Evolutionary conservation across 2,113 vertebrate species (phyloP), one percentile per base, ranked within the genome.

Genomic region (Hassar affinis): DNA sequence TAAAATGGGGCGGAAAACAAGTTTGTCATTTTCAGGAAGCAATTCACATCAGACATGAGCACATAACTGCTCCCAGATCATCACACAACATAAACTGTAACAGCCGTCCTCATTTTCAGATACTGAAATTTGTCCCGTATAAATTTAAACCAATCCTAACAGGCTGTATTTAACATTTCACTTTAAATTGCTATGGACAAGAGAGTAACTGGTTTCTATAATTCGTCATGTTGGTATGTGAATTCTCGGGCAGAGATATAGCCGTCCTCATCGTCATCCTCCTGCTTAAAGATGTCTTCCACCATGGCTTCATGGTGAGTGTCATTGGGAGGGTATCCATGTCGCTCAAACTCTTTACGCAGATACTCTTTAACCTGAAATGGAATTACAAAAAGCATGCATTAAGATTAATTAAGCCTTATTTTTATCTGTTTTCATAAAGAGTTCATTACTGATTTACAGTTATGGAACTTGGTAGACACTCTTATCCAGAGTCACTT

Each of bases 191-290:
- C 25, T 71, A 30, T 33, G 12, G 54, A 42, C 22, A 68, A 22
- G 80, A 68, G 18, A 75, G 79, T 54, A 25, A 66, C 33, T 75
- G 42, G 1, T 72, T 38, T 89, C 91, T 93, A 99, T 72, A 99
- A 94, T 85, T 99, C 98, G 79, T 99, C 98, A 0, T 98, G 98
- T 88, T 94, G 93, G 91, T 98, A 99, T 0, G 96, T 98, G 87
- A 99, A 99, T 91, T 99, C 98, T 87, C 98, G 95, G 38, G 98
- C 95, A 87, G 98, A 98, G 91, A 99, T 97, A 91, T 94, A 97
- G 38, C 98, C 98, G 7, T 99, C 98, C 72, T 92, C 92, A 86
- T 99, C 96, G 91, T 96, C 93, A 87, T 99, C 98, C 94, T 99
- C 98, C 92, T 96, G 97, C 87, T 94, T 90, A 89, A 99, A 99